A percentile compares a stretch with the other conserved stretches of the same genome.
Conservation (phyloP, 2,888 invertebrate genomes). For the Cinara cedri region DNA sequence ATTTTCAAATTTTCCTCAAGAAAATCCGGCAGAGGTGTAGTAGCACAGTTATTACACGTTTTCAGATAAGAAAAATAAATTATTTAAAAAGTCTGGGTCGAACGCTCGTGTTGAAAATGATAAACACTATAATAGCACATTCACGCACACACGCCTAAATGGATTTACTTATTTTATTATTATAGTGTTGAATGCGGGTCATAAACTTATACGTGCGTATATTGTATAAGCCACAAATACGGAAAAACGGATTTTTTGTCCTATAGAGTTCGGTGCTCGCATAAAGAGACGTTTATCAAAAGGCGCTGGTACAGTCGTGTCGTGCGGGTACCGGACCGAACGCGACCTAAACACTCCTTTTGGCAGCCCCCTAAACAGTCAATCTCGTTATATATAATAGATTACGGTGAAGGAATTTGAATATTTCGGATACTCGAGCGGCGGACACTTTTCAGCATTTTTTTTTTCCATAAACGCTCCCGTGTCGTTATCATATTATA, state of each 20-base stretch:
- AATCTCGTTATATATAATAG: neutral
- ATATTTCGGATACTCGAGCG: neutral
- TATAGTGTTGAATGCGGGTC: slow-evolving; percentile 5
- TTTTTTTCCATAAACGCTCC: no score
- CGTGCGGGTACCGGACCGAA: no score
- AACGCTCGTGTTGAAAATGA: neutral
- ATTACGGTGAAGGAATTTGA: slow-evolving; percentile 11
- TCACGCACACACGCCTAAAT: no score
- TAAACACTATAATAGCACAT: neutral
- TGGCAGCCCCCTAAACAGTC: no score
- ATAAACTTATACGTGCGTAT: neutral
- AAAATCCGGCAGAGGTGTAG: no score
- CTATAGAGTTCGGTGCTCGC: neutral
- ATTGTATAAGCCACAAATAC: slow-evolving; percentile 10
- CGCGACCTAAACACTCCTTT: no score
- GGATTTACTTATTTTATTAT: neutral
- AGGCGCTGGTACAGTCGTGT: no score
- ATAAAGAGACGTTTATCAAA: neutral
- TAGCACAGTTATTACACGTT: no score
- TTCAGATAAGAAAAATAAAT: slow-evolving; percentile 24
- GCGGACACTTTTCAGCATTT: neutral
- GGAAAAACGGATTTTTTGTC: slow-evolving; percentile 29
- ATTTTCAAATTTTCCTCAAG: no score
- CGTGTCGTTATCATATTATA: no score
- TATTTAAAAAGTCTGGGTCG: neutral